Evolutionary conservation across 2,888 invertebrate genomes (phyloP).

Genomic region (Galerucella nymphaeae): DNA sequence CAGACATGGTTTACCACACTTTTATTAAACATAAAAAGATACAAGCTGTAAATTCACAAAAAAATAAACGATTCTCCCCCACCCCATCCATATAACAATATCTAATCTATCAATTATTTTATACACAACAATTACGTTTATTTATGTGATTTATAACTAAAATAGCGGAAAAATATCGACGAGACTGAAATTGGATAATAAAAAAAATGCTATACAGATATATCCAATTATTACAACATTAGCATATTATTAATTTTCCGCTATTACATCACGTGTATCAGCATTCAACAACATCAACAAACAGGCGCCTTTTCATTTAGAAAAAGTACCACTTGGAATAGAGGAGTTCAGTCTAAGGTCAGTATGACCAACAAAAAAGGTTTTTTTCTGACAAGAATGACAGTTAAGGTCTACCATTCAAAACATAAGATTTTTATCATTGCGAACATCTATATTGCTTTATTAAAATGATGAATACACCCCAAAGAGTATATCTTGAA

Average conservation of each 20-base stretch:
- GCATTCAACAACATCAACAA: slow-evolving; percentile 46
- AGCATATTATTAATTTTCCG: neutral
- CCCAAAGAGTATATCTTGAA: no score
- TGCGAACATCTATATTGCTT: no score
- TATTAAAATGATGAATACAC: no score
- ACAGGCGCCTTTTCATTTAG: slow-evolving; percentile 16
- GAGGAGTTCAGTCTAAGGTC: no score
- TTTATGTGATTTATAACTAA: slow-evolving; percentile 15
- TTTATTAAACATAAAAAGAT: slow-evolving; percentile 46
- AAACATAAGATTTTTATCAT: no score
- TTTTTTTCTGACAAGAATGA: no score
- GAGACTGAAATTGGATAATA: neutral
- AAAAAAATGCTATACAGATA: no score
- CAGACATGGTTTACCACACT: slow-evolving; percentile 22
- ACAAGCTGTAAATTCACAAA: slow-evolving; percentile 48
- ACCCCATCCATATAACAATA: slow-evolving; percentile 33
- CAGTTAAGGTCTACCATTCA: no score
- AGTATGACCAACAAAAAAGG: no score
- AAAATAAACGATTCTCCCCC: slow-evolving; percentile 39
- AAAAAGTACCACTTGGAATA: slow-evolving; percentile 9
- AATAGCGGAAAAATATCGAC: slow-evolving; percentile 7
- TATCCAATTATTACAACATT: neutral
- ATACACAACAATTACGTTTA: slow-evolving; percentile 38
- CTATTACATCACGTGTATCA: slow-evolving; percentile 29
- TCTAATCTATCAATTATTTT: slow-evolving; percentile 36